Conservation (phyloP, 2,113 vertebrate species). For the Pelodiscus sinensis region DNA sequence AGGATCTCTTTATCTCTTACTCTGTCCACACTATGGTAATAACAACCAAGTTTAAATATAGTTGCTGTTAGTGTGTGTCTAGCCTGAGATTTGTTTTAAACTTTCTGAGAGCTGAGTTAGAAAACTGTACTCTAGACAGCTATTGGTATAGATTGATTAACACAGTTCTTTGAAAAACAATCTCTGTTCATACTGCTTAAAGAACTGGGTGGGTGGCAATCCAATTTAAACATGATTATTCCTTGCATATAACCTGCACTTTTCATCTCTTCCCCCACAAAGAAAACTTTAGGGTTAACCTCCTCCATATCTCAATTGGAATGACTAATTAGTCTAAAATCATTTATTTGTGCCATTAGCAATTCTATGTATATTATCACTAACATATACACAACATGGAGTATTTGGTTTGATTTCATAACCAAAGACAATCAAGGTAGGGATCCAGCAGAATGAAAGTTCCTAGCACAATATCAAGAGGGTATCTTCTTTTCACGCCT, state of each 20-base stretch:
- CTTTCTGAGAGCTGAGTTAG: background rate
- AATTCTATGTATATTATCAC: background rate
- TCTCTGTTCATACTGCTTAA: background rate
- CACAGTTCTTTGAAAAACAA: background rate
- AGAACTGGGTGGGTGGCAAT: background rate
- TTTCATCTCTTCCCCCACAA: background rate
- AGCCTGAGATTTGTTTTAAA: background rate
- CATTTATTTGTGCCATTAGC: background rate
- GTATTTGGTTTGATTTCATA: background rate
- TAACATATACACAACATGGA: background rate
- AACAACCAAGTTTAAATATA: background rate
- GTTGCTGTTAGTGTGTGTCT: background rate
- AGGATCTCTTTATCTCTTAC: background rate
- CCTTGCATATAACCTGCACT: background rate
- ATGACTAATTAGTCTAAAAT: background rate
- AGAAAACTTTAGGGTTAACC: background rate
- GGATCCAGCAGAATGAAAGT: background rate
- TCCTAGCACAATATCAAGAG: background rate
- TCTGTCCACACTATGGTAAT: background rate
- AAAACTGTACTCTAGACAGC: background rate
- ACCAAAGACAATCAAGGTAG: background rate
- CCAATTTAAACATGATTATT: background rate
- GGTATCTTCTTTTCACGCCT: fast-evolving
- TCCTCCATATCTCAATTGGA: fast-evolving
- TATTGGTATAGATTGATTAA: background rate